phyloP scores from a whole-genome alignment of 2,888 invertebrate species.

The Troilus luridus region DNA sequence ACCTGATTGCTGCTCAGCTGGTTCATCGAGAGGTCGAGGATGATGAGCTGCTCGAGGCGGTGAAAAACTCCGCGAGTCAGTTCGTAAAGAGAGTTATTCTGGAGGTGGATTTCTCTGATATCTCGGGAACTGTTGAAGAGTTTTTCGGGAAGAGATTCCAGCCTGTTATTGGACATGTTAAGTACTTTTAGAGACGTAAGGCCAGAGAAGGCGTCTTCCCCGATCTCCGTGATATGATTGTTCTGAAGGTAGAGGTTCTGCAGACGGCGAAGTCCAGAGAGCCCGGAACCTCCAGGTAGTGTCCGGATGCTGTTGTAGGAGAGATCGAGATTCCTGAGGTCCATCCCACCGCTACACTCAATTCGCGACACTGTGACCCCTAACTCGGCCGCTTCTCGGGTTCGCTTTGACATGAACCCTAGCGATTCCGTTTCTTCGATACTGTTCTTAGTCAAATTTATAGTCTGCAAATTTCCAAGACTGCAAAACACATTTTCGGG shows the following conservation, averaged over 20 bases:
- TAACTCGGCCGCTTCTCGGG: constrained; percentile 68
- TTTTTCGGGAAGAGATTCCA: constrained; percentile 85
- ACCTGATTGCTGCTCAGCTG: constrained; percentile 88
- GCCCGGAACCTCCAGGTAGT: constrained; percentile 81
- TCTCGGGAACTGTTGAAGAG: constrained; percentile 87
- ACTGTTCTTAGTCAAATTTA: constrained; percentile 89
- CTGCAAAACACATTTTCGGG: constrained; percentile 86
- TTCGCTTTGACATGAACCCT: constrained; percentile 73
- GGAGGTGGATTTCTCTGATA: constrained; percentile 85
- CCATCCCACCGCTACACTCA: constrained; percentile 76
- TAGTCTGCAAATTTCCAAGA: constrained; percentile 82
- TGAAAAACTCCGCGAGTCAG: constrained; percentile 88
- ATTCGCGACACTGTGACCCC: constrained; percentile 64
- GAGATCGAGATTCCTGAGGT: constrained; percentile 83
- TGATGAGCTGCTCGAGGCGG: constrained; percentile 85
- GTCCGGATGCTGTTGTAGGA: constrained; percentile 84
- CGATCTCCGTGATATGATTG: constrained; percentile 86
- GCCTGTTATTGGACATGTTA: constrained; percentile 88
- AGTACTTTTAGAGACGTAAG: constrained; percentile 84
- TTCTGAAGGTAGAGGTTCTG: constrained; percentile 85
- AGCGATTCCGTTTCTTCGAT: constrained; percentile 83
- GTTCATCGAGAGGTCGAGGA: constrained; percentile 87
- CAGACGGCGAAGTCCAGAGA: constrained; percentile 82
- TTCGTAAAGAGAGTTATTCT: constrained; percentile 87
- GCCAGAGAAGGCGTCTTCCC: constrained; percentile 84